Conservation (phyloP, 2,888 invertebrate species). For the Steinernema scapterisci region DNA sequence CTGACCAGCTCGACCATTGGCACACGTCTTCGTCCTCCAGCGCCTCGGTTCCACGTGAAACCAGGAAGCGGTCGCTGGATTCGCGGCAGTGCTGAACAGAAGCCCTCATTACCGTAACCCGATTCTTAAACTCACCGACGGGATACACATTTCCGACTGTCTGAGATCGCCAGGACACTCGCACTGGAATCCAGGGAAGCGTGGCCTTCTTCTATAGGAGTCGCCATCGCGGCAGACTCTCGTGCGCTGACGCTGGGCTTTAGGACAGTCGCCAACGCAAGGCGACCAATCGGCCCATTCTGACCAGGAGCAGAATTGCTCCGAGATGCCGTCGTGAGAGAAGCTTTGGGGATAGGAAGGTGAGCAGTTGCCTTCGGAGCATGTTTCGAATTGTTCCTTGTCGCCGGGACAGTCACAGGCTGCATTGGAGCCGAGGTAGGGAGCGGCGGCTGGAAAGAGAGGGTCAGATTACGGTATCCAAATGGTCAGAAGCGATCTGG, state of each 20-base stretch:
- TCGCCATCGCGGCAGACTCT: constrained; percentile 6
- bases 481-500: too few species aligned
- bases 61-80: background rate
- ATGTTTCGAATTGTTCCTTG: constrained; percentile 16
- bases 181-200: constrained; percentile 24
- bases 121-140: background rate
- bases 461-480: too few species aligned
- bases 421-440: background rate
- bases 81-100: background rate
- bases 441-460: background rate
- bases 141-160: constrained; percentile 1
- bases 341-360: too few species aligned
- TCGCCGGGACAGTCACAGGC: constrained; percentile 23
- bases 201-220: background rate
- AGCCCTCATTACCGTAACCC: background rate
- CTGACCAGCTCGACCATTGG: constrained; percentile 42
- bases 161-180: background rate
- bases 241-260: background rate
- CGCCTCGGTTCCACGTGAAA: background rate
- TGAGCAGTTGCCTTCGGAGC: background rate
- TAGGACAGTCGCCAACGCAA: constrained; percentile 19
- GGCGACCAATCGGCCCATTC: constrained; percentile 26
- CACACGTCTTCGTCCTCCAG: constrained; percentile 30
- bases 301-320: constrained; percentile 16
- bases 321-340: background rate